Evolutionary conservation across 2,888 invertebrate species (phyloP).

Genomic region (Enchytraeus crypticus): DNA sequence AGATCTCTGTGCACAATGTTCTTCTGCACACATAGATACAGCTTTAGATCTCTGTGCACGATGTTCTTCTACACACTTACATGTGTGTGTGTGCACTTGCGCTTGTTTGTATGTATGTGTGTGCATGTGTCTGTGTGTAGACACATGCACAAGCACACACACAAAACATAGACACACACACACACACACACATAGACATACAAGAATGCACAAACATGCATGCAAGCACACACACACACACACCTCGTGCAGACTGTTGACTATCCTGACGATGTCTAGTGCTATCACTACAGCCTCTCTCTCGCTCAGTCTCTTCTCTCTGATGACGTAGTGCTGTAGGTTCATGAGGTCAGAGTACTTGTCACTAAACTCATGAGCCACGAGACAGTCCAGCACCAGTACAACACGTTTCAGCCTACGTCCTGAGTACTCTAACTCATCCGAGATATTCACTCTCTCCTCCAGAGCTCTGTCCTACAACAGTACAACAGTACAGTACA

Average conservation of each 20-base stretch:
- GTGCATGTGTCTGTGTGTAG: background rate
- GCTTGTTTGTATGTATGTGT: background rate
- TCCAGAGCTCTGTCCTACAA: constrained; percentile 62
- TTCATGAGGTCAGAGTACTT: constrained; percentile 54
- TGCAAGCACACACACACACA: constrained; percentile 11
- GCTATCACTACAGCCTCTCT: constrained; percentile 66
- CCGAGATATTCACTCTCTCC: constrained; percentile 55
- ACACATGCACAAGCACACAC: background rate
- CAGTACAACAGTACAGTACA: no score
- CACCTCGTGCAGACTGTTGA: constrained; percentile 65
- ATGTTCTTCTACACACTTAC: no score
- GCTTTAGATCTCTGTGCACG: no score
- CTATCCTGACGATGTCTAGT: constrained; percentile 65
- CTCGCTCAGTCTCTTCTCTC: constrained; percentile 66
- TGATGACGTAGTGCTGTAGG: constrained; percentile 67
- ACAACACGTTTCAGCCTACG: constrained; percentile 55
- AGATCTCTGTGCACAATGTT: constrained; percentile 71
- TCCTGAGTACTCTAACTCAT: constrained; percentile 41
- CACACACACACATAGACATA: background rate
- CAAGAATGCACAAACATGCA: background rate
- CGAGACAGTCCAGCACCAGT: constrained; percentile 65
- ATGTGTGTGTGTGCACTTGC: background rate
- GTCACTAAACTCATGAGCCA: constrained; percentile 59
- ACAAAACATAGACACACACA: background rate
- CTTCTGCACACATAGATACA: no score